Conservation (phyloP, 2,888 invertebrate genomes). For the Drosophila kambysellisi region DNA sequence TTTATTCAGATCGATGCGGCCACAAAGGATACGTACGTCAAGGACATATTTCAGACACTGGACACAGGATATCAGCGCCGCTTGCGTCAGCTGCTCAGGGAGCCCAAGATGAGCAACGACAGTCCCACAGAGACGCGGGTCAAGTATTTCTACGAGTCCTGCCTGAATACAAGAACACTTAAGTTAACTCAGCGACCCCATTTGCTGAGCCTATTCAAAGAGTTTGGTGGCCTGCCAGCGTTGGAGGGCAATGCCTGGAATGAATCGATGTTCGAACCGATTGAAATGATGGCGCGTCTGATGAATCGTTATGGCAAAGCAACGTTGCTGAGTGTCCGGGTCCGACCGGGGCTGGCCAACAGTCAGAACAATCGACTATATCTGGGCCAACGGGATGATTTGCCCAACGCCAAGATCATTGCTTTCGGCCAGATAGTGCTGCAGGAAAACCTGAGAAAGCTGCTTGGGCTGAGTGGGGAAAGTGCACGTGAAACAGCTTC, state of each 20-base stretch:
- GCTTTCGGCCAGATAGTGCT: slow-evolving; percentile 27
- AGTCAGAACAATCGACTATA: slow-evolving; percentile 77
- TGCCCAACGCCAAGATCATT: slow-evolving; percentile 42
- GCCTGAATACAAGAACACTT: slow-evolving; percentile 52
- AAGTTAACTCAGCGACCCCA: slow-evolving; percentile 49
- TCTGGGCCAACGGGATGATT: slow-evolving; percentile 56
- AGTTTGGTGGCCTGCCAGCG: slow-evolving; percentile 82
- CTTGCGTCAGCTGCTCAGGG: slow-evolving; percentile 61
- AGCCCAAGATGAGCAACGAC: slow-evolving; percentile 68
- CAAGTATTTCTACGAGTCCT: slow-evolving; percentile 83
- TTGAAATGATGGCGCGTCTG: slow-evolving; percentile 71
- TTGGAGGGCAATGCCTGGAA: slow-evolving; percentile 75
- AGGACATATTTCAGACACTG: slow-evolving; percentile 37
- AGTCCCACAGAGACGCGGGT: slow-evolving; percentile 72
- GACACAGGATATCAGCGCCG: slow-evolving; percentile 71
- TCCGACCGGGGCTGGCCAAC: slow-evolving; percentile 70
- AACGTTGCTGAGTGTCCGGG: slow-evolving; percentile 72
- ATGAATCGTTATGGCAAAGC: slow-evolving; percentile 75
- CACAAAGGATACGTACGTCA: slow-evolving; percentile 20
- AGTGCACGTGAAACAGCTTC: slow-evolving; percentile 56
- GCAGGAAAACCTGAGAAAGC: slow-evolving; percentile 48
- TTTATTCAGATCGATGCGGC: slow-evolving; percentile 74
- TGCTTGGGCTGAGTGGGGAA: slow-evolving; percentile 65
- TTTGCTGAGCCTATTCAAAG: slow-evolving; percentile 66
- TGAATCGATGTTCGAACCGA: slow-evolving; percentile 75